Evolutionary conservation across 2,888 invertebrate species (phyloP), one percentile per base, ranked within the genome.

Genomic region (Xestia rhomboidea): DNA sequence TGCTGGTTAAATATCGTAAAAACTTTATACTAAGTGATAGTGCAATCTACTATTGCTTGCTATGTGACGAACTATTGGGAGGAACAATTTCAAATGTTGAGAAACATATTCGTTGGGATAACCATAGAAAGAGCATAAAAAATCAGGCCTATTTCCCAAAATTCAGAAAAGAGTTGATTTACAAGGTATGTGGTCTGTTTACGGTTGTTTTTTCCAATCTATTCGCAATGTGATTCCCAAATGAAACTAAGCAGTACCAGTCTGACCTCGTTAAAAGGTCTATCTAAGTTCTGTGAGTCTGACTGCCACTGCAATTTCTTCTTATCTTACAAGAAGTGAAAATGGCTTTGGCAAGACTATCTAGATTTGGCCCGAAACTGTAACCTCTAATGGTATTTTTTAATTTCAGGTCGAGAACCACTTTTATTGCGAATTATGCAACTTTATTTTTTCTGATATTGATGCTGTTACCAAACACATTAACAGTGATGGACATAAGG

Each of bases 1-100:
- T n/a, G 13, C 91, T 92, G 91, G 89, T 86, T 73, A 93, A 90
- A 83, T 93, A 91, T 77, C 91, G 79, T 68, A 94, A 91, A 79
- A 94, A 95, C 82, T 93, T 93, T 76, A 93, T 95, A 78, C 69
- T 95, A 41, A 93, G 92, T 77, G 94, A 94, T 11, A 92, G 94
- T 67, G 86, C 92, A 15, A 90, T 94, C 38, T 91, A 89, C 75
- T 89, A 91, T 75, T 95, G 95, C 74, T 82, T 95, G 5, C 30
- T 95, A 15, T 95, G 95, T 76, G 83, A 91, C 49, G 94, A 95
- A 86, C 86, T 87, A 6, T 93, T 93, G 76, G 74, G 82, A 13
- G 74, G 82, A 11, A 67, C 24, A 24, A 63, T 85, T 21, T 79
- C 83, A 15, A 89, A 90, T 54, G 89, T 93, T 24, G 93, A 95